Evolutionary conservation across 35 echinoderm and acorn worm genomes (phyloP).

Genomic region (Strongylocentrotus purpuratus): DNA sequence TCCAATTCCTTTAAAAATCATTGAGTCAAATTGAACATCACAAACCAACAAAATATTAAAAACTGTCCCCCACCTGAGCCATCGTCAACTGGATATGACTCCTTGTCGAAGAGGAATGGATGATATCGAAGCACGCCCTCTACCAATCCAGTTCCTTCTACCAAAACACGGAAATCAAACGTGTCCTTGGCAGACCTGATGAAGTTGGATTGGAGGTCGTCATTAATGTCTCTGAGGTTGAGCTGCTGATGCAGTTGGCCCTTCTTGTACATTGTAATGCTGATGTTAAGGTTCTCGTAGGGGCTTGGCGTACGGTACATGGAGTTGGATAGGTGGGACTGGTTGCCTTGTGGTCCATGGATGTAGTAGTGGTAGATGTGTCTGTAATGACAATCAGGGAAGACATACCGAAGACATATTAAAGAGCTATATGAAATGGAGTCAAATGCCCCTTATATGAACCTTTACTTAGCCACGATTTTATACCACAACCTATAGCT

Average conservation of each 20-base stretch:
- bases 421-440: not conserved
- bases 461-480: not conserved
- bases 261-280: slow-evolving; percentile 60
- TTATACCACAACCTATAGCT: too few species aligned
- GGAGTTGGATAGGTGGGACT: not conserved
- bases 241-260: slow-evolving; percentile 53
- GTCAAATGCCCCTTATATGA: not conserved
- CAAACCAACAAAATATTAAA: not conserved
- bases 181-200: slow-evolving; percentile 63
- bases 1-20: too few species aligned
- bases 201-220: slow-evolving; percentile 88
- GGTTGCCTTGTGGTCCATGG: slow-evolving; percentile 83
- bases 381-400: slow-evolving; percentile 39
- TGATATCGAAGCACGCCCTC: slow-evolving; percentile 87
- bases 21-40: too few species aligned
- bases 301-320: slow-evolving; percentile 59
- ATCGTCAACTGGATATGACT: slow-evolving; percentile 71
- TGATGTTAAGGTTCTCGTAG: slow-evolving; percentile 89
- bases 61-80: slow-evolving; percentile 22
- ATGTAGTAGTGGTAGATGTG: slow-evolving; percentile 99
- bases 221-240: slow-evolving; percentile 78
- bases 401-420: not conserved
- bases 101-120: slow-evolving; percentile 93
- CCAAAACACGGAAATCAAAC: slow-evolving; percentile 81
- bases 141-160: slow-evolving; percentile 75